Evolutionary conservation across 1,140 invertebrate species (phyloP).

Genomic region (Drosophila truncata): DNA sequence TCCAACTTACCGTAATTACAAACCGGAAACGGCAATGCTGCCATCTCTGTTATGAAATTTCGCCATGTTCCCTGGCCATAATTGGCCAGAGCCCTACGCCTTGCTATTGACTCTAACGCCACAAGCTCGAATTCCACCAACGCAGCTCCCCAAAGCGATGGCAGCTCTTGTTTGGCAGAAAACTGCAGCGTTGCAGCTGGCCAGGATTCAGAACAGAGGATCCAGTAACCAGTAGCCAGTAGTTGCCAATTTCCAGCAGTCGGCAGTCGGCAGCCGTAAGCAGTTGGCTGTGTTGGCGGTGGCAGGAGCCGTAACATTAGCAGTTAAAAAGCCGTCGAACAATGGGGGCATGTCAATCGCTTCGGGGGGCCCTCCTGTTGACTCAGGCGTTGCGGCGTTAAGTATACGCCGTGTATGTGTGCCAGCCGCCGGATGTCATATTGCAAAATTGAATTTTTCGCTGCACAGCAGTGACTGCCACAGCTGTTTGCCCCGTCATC

Average conservation of each 20-base stretch:
- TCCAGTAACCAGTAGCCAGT: conserved; percentile 9
- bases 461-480: conserved; percentile 54
- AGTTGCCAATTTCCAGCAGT: conserved; percentile 17
- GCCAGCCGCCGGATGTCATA: conserved; percentile 73
- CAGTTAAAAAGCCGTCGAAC: conserved; percentile 56
- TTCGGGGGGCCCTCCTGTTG: conserved; percentile 44
- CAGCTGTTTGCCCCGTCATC: conserved; percentile 81
- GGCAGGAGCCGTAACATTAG: conserved; percentile 42
- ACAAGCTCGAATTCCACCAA: conserved; percentile 14
- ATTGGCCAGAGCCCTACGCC: conserved; percentile 18
- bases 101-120: conserved; percentile 39
- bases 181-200: conserved; percentile 58
- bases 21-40: neutral
- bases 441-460: conserved; percentile 83
- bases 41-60: conserved; percentile 31
- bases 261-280: conserved; percentile 25
- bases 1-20: neutral
- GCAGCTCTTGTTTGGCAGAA: conserved; percentile 37
- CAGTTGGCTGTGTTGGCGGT: conserved; percentile 16
- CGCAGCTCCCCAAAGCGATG: conserved; percentile 9
- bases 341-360: conserved; percentile 70
- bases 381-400: conserved; percentile 76
- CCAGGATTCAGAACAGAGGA: conserved; percentile 7
- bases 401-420: conserved; percentile 66
- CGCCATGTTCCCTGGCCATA: conserved; percentile 11